phyloP scores from a whole-genome alignment of 23 tunicate species.

The Halocynthia roretzi region DNA sequence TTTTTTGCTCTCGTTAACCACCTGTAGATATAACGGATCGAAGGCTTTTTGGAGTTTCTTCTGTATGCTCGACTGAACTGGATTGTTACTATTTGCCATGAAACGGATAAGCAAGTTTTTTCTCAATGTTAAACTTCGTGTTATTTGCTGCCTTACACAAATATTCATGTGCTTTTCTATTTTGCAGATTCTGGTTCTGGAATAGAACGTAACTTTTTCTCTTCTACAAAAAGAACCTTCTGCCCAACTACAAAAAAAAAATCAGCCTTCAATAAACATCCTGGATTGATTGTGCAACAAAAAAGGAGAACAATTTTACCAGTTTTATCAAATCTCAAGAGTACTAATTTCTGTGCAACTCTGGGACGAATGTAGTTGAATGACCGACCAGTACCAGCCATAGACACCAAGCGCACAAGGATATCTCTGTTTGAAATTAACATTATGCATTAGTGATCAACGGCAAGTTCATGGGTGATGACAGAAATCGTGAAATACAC shows the following conservation, averaged over 20 bases:
- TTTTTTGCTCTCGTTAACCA: constrained; percentile 88
- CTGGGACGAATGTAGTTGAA: constrained; percentile 33
- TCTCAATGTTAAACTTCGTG: background rate
- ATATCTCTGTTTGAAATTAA: constrained; percentile 32
- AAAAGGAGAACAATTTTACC: constrained; percentile 9
- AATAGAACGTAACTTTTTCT: constrained; percentile 51
- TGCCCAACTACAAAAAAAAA: constrained; percentile 43
- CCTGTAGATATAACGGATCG: constrained; percentile 49
- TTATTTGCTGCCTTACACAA: background rate
- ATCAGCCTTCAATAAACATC: background rate
- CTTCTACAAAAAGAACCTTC: constrained; percentile 74
- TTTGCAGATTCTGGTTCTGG: constrained; percentile 34
- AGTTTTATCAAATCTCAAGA: constrained; percentile 43
- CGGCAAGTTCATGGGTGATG: no score
- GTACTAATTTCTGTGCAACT: constrained; percentile 46
- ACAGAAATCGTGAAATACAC: no score
- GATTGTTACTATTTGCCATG: constrained; percentile 33
- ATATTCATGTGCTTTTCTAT: background rate
- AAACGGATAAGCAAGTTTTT: background rate
- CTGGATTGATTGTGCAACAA: no score
- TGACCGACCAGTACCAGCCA: constrained; percentile 73
- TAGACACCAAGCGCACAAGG: constrained; percentile 64
- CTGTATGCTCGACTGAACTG: constrained; percentile 43
- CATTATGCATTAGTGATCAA: no score
- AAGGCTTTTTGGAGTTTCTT: constrained; percentile 37